phyloP scores from a whole-genome alignment of 2,888 invertebrate species.

The Orgyia antiqua region DNA sequence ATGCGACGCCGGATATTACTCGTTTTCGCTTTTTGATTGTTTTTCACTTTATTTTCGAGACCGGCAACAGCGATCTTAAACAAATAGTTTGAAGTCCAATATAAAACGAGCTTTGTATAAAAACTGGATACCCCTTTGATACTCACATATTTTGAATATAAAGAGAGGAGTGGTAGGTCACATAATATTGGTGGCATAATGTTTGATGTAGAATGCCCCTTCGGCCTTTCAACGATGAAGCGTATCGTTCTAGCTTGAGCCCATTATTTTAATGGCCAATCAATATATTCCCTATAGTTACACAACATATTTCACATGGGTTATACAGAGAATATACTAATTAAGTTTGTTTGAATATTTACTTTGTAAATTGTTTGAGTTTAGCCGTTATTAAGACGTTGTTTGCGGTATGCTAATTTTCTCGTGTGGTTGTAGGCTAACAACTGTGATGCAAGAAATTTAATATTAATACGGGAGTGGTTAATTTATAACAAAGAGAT shows the following conservation, averaged over 20 bases:
- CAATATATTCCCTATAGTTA: conserved; percentile 62
- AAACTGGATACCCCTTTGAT: conserved; percentile 12
- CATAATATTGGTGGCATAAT: conserved; percentile 25
- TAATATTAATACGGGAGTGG: too few species aligned
- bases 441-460: conserved; percentile 15
- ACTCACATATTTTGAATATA: conserved; percentile 13
- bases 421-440: conserved; percentile 28
- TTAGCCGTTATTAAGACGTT: conserved; percentile 59
- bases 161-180: conserved; percentile 16
- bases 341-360: conserved; percentile 71
- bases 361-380: conserved; percentile 66
- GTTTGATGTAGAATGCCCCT: conserved; percentile 48
- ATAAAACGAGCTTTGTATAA: conserved; percentile 27
- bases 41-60: conserved; percentile 58
- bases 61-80: conserved; percentile 42
- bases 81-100: conserved; percentile 45
- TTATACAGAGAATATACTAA: conserved; percentile 52
- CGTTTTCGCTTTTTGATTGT: conserved; percentile 64
- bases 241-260: conserved; percentile 54
- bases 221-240: conserved; percentile 41
- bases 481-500: too few species aligned
- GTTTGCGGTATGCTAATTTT: conserved; percentile 48
- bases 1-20: conserved; percentile 71
- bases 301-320: conserved; percentile 55
- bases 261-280: conserved; percentile 69